Conservation (phyloP, 2,797 vertebrate genomes). For the Ambastaia sidthimunki region DNA sequence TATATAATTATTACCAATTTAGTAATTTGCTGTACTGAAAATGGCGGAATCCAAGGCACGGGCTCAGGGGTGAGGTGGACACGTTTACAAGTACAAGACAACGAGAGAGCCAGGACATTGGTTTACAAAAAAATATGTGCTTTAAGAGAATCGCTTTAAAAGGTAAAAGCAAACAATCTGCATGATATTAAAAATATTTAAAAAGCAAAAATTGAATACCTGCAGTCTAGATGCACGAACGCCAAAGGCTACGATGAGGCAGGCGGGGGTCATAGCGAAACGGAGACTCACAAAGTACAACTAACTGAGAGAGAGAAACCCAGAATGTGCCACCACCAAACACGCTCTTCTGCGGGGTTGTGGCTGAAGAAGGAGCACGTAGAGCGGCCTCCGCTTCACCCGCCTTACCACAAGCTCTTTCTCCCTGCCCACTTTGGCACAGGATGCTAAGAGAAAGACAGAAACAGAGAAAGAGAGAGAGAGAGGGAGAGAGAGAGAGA, state of each 20-base stretch:
- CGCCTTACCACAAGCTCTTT: slow-evolving; percentile 73
- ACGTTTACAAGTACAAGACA: slow-evolving; percentile 70
- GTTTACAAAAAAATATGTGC: slow-evolving; percentile 6
- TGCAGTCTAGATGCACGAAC: slow-evolving; percentile 69
- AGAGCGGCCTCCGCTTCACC: slow-evolving; percentile 76
- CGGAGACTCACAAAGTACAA: slow-evolving; percentile 72
- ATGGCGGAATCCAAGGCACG: slow-evolving; percentile 77
- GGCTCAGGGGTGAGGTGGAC: slow-evolving; percentile 65
- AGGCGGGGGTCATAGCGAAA: slow-evolving; percentile 74
- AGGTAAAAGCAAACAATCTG: not conserved
- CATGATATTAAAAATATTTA: slow-evolving; percentile 27
- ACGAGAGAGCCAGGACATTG: slow-evolving; percentile 59
- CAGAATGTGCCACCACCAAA: slow-evolving; percentile 65
- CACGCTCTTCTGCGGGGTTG: slow-evolving; percentile 52
- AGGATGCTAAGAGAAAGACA: slow-evolving; percentile 78
- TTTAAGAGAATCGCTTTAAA: slow-evolving; percentile 6
- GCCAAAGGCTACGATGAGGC: slow-evolving; percentile 69
- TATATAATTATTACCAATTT: not conserved
- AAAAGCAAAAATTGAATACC: slow-evolving; percentile 70
- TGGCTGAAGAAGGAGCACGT: slow-evolving; percentile 66
- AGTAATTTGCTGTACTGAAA: slow-evolving; percentile 67
- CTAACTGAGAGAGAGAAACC: slow-evolving; percentile 60
- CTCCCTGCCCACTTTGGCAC: slow-evolving; percentile 82
- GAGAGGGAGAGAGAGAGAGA: slow-evolving; percentile 30
- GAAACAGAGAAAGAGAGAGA: slow-evolving; percentile 62